Conservation (phyloP, 2,888 invertebrate genomes). For the Drosophila anceps region DNA sequence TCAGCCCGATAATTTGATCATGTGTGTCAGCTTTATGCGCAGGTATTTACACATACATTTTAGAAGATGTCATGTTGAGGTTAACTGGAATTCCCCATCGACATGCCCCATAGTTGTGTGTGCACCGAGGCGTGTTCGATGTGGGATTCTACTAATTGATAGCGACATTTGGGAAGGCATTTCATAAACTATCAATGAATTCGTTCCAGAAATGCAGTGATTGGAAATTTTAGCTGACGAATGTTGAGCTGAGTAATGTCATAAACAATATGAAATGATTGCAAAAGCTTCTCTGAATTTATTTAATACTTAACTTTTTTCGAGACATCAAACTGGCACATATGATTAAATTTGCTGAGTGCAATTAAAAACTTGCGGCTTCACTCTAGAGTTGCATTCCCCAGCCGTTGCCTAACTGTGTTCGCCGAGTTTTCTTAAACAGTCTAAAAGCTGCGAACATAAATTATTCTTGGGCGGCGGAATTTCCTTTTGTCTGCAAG, state of each 20-base stretch:
- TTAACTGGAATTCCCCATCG: slow-evolving; percentile 64
- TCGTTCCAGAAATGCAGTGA: slow-evolving; percentile 9
- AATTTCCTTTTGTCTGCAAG: slow-evolving; percentile 6
- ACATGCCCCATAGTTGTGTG: slow-evolving; percentile 4
- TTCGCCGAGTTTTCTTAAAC: neutral
- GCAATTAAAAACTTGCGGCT: slow-evolving; percentile 33
- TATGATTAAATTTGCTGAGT: slow-evolving; percentile 10
- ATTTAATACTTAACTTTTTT: neutral
- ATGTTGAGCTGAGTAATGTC: neutral
- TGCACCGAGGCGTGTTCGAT: slow-evolving; percentile 31
- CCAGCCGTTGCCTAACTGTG: neutral
- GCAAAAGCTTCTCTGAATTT: neutral
- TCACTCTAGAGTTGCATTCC: slow-evolving; percentile 4
- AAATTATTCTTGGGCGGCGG: slow-evolving; percentile 10
- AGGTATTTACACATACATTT: slow-evolving; percentile 40
- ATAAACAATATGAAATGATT: neutral
- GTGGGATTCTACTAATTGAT: slow-evolving; percentile 52
- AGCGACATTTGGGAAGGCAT: slow-evolving; percentile 38
- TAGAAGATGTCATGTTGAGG: slow-evolving; percentile 57
- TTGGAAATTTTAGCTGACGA: slow-evolving; percentile 11
- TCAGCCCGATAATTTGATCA: slow-evolving; percentile 73
- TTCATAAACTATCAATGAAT: slow-evolving; percentile 15
- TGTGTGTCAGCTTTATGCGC: slow-evolving; percentile 54
- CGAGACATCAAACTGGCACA: neutral
- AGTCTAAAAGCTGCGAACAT: neutral